These are phyloP conservation scores for Brachypalpus laphriformis DNA, from an alignment of 2,888 invertebrate species.

Conservation along the genomic window DNA sequence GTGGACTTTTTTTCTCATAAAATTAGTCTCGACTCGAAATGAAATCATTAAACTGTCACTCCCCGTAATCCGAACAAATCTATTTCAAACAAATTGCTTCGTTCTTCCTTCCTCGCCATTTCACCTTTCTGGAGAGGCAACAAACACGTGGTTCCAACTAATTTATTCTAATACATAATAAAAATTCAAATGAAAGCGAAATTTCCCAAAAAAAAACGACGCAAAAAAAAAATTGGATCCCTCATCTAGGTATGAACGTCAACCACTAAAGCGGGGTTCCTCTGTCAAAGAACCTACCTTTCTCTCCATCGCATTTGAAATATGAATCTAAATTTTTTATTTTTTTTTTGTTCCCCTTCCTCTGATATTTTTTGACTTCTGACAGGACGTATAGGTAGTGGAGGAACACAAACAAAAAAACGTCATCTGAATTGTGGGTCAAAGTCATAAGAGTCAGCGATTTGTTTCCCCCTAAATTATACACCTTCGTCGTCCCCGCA, in stretches of 20 bases:
- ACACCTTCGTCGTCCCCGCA: constrained; percentile 22
- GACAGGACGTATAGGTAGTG: not conserved
- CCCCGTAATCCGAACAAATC: constrained; percentile 53
- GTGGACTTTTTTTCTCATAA: not conserved
- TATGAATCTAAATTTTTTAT: constrained; percentile 63
- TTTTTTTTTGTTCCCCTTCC: constrained; percentile 4
- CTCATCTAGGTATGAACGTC: constrained; percentile 53
- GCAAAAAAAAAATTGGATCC: constrained; percentile 22
- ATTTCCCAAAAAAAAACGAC: constrained; percentile 30
- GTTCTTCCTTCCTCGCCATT: constrained; percentile 3
- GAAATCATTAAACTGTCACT: constrained; percentile 51
- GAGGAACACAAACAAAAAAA: constrained; percentile 24
- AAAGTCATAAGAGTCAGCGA: constrained; percentile 65
- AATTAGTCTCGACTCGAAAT: constrained; percentile 22
- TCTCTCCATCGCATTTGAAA: constrained; percentile 40
- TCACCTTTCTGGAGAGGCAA: constrained; percentile 32
- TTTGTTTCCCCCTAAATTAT: constrained; percentile 28
- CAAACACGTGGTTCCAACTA: constrained; percentile 56
- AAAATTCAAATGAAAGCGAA: constrained; percentile 68
- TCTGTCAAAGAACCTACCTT: not conserved
- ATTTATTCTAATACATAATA: constrained; percentile 70
- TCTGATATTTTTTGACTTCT: constrained; percentile 39
- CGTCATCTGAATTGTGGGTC: constrained; percentile 66
- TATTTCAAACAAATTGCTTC: constrained; percentile 57
- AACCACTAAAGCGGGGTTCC: constrained; percentile 9